Conservation (phyloP, 1,140 invertebrate genomes). For the Ceratosolen solmsi region DNA sequence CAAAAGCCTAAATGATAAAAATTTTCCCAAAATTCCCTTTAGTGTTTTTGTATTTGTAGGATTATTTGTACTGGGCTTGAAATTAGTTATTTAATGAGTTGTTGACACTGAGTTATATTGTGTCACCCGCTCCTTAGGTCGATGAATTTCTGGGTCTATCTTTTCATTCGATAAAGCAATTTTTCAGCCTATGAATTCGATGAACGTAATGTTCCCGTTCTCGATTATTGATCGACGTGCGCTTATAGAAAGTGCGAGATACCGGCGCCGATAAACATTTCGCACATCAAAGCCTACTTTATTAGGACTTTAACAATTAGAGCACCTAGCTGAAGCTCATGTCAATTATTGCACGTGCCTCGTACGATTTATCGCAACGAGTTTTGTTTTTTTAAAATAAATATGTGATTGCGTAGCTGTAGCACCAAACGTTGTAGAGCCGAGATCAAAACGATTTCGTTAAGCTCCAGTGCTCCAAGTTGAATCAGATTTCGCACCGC, state of each 20-base stretch:
- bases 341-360: constrained; percentile 15
- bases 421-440: constrained; percentile 2
- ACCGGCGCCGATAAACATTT: neutral
- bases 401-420: constrained; percentile 2
- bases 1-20: too few species aligned
- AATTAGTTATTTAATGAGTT: neutral
- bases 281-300: neutral
- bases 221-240: constrained; percentile 45
- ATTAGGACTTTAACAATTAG: neutral
- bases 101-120: neutral
- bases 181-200: constrained; percentile 29
- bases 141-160: constrained; percentile 23
- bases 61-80: too few species aligned
- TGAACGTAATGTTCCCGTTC: constrained; percentile 41
- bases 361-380: neutral
- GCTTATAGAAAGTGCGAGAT: neutral
- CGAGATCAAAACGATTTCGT: neutral
- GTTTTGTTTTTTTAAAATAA: neutral
- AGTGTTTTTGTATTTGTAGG: too few species aligned
- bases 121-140: neutral
- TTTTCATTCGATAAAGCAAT: constrained; percentile 38
- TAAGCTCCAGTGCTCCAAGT: neutral
- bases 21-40: too few species aligned
- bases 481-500: too few species aligned
- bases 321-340: neutral